These are phyloP conservation scores for Lagopus muta DNA, from an alignment of 2,113 vertebrate genomes.

Conservation along the genomic window DNA sequence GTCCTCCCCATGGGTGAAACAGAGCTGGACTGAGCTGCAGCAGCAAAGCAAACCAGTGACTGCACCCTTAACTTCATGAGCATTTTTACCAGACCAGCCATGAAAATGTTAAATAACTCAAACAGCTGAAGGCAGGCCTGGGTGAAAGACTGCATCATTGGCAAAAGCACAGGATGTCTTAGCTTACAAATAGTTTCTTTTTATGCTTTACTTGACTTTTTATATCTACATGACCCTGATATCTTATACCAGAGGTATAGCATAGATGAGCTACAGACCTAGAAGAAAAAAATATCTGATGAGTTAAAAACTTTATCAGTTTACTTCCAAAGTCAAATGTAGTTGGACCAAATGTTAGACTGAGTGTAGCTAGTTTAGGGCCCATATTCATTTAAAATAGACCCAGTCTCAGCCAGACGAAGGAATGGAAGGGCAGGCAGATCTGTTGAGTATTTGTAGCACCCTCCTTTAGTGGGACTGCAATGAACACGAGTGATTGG, in stretches of 20 bases:
- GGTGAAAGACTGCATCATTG: neutral
- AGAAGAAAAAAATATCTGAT: neutral
- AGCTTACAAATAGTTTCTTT: neutral
- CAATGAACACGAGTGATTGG: neutral
- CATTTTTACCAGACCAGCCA: neutral
- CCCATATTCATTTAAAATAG: neutral
- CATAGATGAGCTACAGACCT: neutral
- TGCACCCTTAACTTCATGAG: neutral
- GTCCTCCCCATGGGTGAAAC: conserved; percentile 32
- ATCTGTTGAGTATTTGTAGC: neutral
- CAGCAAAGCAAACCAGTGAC: neutral
- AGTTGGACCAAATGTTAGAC: neutral
- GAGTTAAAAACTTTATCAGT: neutral
- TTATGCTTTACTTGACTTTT: neutral
- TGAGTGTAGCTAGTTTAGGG: neutral
- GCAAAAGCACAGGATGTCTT: neutral
- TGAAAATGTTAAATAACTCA: neutral
- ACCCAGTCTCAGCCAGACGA: neutral
- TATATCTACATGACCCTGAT: no score
- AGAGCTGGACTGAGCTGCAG: neutral
- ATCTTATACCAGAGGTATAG: neutral
- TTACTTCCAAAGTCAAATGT: neutral
- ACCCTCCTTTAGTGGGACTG: neutral
- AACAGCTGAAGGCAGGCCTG: neutral
- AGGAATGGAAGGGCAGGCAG: neutral